Base-by-base conservation (phyloP, 2,113 vertebrate genomes). In the Bubo blakistoni region DNA sequence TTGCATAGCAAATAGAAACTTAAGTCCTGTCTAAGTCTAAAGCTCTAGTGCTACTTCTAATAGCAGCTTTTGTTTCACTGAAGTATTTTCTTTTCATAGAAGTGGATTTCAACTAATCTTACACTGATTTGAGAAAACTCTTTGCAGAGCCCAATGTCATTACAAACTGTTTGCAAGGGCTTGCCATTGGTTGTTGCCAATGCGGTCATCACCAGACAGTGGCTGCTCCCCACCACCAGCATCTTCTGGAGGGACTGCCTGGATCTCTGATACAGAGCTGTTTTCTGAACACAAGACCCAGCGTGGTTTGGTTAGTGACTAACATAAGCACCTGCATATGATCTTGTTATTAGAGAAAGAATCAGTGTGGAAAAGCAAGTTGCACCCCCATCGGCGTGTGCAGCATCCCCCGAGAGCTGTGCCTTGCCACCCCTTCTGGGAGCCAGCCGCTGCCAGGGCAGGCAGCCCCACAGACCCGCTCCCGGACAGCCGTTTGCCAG, bases 331-430 rank as follows among this genome's bases (percentile, higher is more conserved):
- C 12, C 46, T 11, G 24, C 7, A 11, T 10, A 5, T 13, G 24
- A 21, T 38, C 57, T 67, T 22, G 9, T 47, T 44, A 32, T 21
- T 26, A 47, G 19, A 86, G 52, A 66, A 19, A 51, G 21, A 57
- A 22, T 19, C 40, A 0, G 25, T 1, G 30, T 42, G 38, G 52
- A 47, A 58, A 46, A 76, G 52, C 0, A 0, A n/a, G 54, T 16
- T 21, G 26, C 58, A 15, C 29, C 47, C 34, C 42, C 13, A 4
- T 30, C 5, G 15, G 72, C 66, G 12, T 6, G 0, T 0, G 21
- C 2, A 19, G n/a, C 57, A 63, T 11, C 29, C 36, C 65, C 46
- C 3, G 2, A 25, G 54, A 29, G 49, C 70, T 3, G 1, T 58
- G 58, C 29, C 47, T 38, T 3, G 51, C 4, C 44, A 5, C 40